Evolutionary conservation across 2,797 vertebrate species (phyloP).

Genomic region (Crenichthys baileyi): DNA sequence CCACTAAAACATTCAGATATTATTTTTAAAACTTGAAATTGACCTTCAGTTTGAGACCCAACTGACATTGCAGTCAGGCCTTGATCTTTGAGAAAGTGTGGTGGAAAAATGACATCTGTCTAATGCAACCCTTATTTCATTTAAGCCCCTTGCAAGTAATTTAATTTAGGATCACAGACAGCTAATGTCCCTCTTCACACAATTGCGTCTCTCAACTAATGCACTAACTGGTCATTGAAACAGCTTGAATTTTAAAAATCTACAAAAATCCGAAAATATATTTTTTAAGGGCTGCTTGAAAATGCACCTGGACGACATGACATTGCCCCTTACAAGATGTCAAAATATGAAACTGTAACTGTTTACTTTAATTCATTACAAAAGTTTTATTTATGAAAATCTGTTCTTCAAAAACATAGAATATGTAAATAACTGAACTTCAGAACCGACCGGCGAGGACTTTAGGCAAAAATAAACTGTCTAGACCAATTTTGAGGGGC

Average conservation of each 20-base stretch:
- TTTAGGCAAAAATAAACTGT: no score
- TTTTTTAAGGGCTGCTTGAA: background rate
- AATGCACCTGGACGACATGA: background rate
- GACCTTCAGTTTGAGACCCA: background rate
- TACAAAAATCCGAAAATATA: background rate
- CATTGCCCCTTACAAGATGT: background rate
- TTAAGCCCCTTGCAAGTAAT: background rate
- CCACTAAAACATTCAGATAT: background rate
- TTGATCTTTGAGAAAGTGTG: background rate
- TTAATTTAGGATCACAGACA: background rate
- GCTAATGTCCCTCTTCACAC: background rate
- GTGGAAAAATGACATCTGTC: background rate
- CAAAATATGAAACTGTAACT: background rate
- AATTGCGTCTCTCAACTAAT: background rate
- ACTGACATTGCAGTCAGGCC: background rate
- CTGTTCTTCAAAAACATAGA: background rate
- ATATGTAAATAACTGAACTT: background rate
- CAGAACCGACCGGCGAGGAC: background rate
- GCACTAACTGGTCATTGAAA: background rate
- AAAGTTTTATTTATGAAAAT: background rate
- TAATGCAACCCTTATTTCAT: background rate
- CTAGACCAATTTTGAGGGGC: background rate
- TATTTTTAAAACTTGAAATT: background rate
- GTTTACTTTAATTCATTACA: rapidly evolving
- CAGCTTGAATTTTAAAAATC: background rate